These are phyloP conservation scores for Bovichtus diacanthus DNA, from an alignment of 2,797 vertebrate genomes.

Conservation along the genomic window DNA sequence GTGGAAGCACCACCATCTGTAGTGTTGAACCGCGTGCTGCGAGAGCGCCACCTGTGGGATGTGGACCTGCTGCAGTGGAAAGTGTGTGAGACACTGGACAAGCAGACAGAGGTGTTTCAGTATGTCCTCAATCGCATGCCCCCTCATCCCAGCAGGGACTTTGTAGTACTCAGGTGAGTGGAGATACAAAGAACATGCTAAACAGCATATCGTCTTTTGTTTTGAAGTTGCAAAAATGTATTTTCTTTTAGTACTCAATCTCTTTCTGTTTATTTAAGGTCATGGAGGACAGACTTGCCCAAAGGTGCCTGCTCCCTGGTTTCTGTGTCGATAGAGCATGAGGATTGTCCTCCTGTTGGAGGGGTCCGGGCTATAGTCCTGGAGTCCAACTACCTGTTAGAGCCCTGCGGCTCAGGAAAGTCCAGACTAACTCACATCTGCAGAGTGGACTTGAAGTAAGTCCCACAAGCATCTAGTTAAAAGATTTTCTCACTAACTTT, in stretches of 20 bases:
- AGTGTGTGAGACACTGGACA: conserved; percentile 92
- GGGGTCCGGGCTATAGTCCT: conserved; percentile 91
- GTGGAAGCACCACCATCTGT: conserved; percentile 96
- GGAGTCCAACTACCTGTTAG: conserved; percentile 94
- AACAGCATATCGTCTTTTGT: neutral
- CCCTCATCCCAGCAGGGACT: conserved; percentile 95
- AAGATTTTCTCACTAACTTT: neutral
- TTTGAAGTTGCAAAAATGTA: neutral
- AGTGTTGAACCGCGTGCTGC: conserved; percentile 93
- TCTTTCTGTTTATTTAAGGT: conserved; percentile 79
- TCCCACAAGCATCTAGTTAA: conserved; percentile 29
- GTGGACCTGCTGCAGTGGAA: conserved; percentile 97
- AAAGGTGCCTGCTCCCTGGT: conserved; percentile 94
- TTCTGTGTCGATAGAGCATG: conserved; percentile 92
- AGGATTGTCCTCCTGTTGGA: conserved; percentile 89
- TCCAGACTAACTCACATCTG: conserved; percentile 96
- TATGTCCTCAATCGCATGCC: conserved; percentile 95
- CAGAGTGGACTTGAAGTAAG: conserved; percentile 96
- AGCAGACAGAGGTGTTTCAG: conserved; percentile 95
- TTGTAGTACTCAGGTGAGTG: conserved; percentile 93
- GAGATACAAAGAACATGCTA: neutral
- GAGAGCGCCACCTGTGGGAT: conserved; percentile 98
- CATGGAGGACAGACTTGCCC: conserved; percentile 96
- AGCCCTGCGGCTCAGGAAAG: conserved; percentile 97
- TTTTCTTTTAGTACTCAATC: conserved; percentile 11